phyloP scores from a whole-genome alignment of 2,113 vertebrate genomes.

The Hydrochoerus hydrochaeris region DNA sequence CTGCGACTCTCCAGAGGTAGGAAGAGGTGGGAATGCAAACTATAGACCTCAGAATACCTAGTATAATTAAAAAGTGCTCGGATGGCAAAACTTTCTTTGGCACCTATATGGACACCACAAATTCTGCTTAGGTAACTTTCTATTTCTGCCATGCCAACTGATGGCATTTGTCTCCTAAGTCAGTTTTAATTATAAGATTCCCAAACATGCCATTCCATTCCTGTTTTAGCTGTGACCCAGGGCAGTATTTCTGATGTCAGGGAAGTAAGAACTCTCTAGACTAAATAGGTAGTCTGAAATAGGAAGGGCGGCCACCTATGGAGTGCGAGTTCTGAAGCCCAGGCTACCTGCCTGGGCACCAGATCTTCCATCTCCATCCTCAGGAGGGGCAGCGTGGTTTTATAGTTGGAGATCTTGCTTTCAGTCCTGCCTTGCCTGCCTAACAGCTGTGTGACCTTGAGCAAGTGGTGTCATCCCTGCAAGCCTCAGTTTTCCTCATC shows the following conservation, averaged over 20 bases:
- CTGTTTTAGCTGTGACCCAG: slow-evolving; percentile 2
- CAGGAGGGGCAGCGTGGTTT: not conserved
- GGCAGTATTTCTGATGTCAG: not conserved
- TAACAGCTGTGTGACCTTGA: not conserved
- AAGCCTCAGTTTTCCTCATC: not conserved
- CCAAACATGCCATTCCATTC: not conserved
- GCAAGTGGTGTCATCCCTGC: not conserved
- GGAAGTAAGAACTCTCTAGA: not conserved
- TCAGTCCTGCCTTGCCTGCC: not conserved
- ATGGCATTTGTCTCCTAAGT: not conserved
- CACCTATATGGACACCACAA: not conserved
- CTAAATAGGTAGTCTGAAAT: slow-evolving; percentile 7
- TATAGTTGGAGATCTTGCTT: not conserved
- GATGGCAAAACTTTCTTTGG: not conserved
- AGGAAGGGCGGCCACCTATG: not conserved
- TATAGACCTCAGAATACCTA: not conserved
- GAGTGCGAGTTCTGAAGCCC: not conserved
- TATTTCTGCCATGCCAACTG: slow-evolving; percentile 18
- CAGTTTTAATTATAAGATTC: slow-evolving; percentile 61
- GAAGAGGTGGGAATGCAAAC: not conserved
- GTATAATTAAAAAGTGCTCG: slow-evolving; percentile 29
- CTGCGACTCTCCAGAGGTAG: not conserved
- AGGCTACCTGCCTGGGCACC: fast-evolving
- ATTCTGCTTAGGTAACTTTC: slow-evolving; percentile 37
- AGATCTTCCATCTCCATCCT: not conserved